Base-by-base conservation (phyloP, 1,140 invertebrate species). In the Pararge aegeria region DNA sequence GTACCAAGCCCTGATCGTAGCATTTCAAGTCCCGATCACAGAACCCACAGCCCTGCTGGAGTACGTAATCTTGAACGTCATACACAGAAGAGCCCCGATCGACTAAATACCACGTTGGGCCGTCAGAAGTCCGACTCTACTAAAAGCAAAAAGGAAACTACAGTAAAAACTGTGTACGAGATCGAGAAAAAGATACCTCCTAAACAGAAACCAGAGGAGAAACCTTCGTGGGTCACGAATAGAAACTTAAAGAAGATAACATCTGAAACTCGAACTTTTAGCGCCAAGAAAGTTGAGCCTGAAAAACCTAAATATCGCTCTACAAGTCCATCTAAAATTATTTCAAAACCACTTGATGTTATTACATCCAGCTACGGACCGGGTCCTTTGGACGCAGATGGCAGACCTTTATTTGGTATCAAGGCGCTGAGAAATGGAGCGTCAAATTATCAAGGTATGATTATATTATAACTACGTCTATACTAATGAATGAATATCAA, bases 361-460 rank as follows among this genome's bases (percentile, higher is more conserved):
- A 94, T 96, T 42, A 95, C 94, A 5, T 95, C 95, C 1, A 94
- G 95, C 75, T 96, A 96, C 78, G 95, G 95, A 1, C 93, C 95
- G 2, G 95, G 95, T 2, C 95, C 95, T 34, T 94, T 94, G 4
- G 95, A 96, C 76, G 94, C 95, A 63, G 92, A 95, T 67, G 94
- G 95, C n/a, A 88, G 91, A 54, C 95, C 94, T 4, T 87, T 96
- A 18, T 95, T 95, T 80, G 95, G 95, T 30, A 91, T 95, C 49
- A 92, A 92, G 73, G 95, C 95, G 30, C 89, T 96, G 37, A 91
- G 94, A 61, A 93, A 93, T 61, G 93, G 93, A 58, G 89, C 91
- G 27, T 90, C 79, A 20, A 83, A 84, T 51, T 86, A 90, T 72
- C 91, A 85, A 84, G 89, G 90, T 83, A n/a, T n/a, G n/a, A n/a